These are phyloP conservation scores for Crenuchus spilurus DNA, from an alignment of 2,797 vertebrate species.

Conservation along the genomic window DNA sequence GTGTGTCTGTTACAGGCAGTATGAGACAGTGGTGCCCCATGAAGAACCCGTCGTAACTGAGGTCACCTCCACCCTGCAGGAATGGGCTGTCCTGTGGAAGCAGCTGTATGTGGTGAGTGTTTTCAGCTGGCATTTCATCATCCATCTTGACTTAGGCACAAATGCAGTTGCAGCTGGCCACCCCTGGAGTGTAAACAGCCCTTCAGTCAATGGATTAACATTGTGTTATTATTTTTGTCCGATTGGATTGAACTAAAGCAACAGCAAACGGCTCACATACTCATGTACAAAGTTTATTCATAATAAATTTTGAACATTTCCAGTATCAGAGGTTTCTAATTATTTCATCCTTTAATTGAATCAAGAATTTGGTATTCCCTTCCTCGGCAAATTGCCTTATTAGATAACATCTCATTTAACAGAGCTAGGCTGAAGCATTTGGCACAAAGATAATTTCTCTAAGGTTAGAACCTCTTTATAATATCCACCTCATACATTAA, in stretches of 20 bases:
- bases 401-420: slow-evolving; percentile 4
- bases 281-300: too few relatives aligned
- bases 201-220: not conserved
- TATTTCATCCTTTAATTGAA: not conserved
- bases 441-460: not conserved
- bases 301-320: too few relatives aligned
- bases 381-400: too few relatives aligned
- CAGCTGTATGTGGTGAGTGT: slow-evolving; percentile 96
- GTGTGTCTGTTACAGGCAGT: slow-evolving; percentile 80
- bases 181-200: not conserved
- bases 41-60: slow-evolving; percentile 97
- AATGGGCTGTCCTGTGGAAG: slow-evolving; percentile 97
- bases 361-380: not conserved
- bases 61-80: slow-evolving; percentile 94
- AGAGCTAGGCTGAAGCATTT: not conserved
- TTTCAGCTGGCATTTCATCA: not conserved
- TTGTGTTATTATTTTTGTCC: not conserved
- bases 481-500: slow-evolving; percentile 16
- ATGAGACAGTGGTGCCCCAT: slow-evolving; percentile 94
- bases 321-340: not conserved
- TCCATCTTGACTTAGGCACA: not conserved
- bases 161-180: not conserved
- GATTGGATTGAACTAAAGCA: not conserved
- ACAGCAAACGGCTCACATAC: too few relatives aligned
- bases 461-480: slow-evolving; percentile 23